A percentile compares a stretch with the other conserved stretches of the same genome.
These are phyloP conservation scores for Orchesella flavescens DNA, from an alignment of 2,888 invertebrate species.

Conservation along the genomic window DNA sequence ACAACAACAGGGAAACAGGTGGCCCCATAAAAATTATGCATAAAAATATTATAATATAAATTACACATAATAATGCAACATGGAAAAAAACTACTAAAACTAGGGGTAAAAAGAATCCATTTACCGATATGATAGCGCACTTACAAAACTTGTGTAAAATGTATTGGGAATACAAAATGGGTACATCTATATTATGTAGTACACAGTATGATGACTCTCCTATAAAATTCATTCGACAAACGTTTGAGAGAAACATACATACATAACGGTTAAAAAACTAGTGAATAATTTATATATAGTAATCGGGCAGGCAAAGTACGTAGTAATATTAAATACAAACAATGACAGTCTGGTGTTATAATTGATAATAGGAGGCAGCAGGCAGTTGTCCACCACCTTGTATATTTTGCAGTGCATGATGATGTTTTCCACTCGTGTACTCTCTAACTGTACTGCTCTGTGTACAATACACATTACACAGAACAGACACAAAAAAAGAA, in stretches of 20 bases:
- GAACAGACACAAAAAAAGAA: not conserved
- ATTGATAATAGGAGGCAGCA: slow-evolving; percentile 21
- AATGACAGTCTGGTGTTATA: slow-evolving; percentile 56
- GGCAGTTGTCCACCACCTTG: slow-evolving; percentile 8
- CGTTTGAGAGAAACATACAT: no score
- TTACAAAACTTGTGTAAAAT: not conserved
- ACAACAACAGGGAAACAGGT: slow-evolving; percentile 64
- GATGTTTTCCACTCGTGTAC: not conserved
- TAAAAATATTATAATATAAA: not conserved
- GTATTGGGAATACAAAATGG: not conserved
- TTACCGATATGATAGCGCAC: not conserved
- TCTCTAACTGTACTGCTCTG: not conserved
- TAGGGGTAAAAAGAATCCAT: no score
- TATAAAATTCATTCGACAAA: no score
- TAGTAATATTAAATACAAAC: slow-evolving; percentile 21
- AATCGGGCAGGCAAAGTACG: slow-evolving; percentile 9
- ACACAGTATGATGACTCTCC: no score
- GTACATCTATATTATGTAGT: not conserved
- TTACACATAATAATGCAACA: not conserved
- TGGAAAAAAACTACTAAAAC: not conserved
- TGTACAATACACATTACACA: not conserved
- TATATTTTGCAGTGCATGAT: not conserved
- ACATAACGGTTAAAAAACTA: no score
- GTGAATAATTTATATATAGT: slow-evolving; percentile 8
- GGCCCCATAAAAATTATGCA: slow-evolving; percentile 44